Percentiles rank a stretch among this genome's conserved stretches.
Conservation (phyloP, 2,797 vertebrate species). For the Lemur catta region DNA sequence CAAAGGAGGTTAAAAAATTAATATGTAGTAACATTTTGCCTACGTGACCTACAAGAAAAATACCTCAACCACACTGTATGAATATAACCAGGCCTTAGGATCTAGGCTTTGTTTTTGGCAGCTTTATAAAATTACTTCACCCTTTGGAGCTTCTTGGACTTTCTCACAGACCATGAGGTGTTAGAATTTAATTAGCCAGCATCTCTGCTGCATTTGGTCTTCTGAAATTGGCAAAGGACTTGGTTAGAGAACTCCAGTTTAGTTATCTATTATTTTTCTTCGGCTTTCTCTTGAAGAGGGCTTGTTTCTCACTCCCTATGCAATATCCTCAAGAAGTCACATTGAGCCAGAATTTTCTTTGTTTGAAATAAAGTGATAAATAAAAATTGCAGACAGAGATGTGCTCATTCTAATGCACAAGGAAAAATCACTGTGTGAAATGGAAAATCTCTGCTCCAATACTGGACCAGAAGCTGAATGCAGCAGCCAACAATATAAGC, state of each 20-base stretch:
- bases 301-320: not conserved
- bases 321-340: not conserved
- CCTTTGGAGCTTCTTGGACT: not conserved
- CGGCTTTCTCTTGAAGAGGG: not conserved
- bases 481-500: not conserved
- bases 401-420: not conserved
- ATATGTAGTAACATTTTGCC: not conserved
- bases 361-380: not conserved
- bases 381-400: not conserved
- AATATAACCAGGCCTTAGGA: not conserved
- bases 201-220: not conserved
- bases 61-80: no score
- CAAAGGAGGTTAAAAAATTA: not conserved
- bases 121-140: conserved; percentile 8
- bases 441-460: not conserved
- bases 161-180: not conserved
- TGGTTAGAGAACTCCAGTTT: not conserved
- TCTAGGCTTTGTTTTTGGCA: not conserved
- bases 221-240: not conserved
- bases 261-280: not conserved
- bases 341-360: not conserved
- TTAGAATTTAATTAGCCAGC: conserved; percentile 43
- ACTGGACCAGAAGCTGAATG: not conserved
- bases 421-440: not conserved
- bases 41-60: not conserved